Base-by-base conservation (phyloP, 2,888 invertebrate species). In the Euzophera pinguis region DNA sequence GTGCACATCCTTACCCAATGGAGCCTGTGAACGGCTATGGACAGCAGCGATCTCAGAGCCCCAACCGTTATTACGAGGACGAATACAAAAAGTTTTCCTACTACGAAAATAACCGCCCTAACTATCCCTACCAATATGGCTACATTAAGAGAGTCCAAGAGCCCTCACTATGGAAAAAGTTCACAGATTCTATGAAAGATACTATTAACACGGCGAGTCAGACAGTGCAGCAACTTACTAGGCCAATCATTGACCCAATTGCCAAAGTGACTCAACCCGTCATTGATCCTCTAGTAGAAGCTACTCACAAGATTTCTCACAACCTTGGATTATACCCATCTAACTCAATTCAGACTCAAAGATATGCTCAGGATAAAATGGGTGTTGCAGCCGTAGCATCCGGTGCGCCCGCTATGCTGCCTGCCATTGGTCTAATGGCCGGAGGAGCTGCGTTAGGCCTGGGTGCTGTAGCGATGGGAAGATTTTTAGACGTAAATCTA, bases 361-460 rank as follows among this genome's bases (percentile, higher is more conserved):
- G 78, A 53, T 88, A 90, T 51, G 90, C 90, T 39, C 90, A 90
- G 63, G 93, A 94, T 56, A 95, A 95, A 75, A 90, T 95, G 7
- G 94, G 94, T 1, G 91, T 92, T 6, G 81, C 88, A 1, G 92
- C 93, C 0, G 80, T 80, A 1, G 86, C 88, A 6, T 77, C 90
- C 0, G 91, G 92, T 0, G 92, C 93, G 0, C 86, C 86, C 0
- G 94, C 94, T 0, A 92, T 95, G 71, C 80, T 95, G 1, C 95
- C 95, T 13, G 95, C 95, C 0, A 81, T 95, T 16, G 95, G 96
- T 3, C 80, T 95, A 5, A 93, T 96, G 67, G 95, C 95, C 8
- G 95, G 95, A n/a, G 95, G 96, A 10, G 95, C 96, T 0, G 96
- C 96, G 1, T 78, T 96, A 17, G 95, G 95, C 0, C 91, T 96